A percentile compares a stretch with the other conserved stretches of the same genome.
Conservation (phyloP, 2,113 vertebrate genomes). For the Ictalurus punctatus region DNA sequence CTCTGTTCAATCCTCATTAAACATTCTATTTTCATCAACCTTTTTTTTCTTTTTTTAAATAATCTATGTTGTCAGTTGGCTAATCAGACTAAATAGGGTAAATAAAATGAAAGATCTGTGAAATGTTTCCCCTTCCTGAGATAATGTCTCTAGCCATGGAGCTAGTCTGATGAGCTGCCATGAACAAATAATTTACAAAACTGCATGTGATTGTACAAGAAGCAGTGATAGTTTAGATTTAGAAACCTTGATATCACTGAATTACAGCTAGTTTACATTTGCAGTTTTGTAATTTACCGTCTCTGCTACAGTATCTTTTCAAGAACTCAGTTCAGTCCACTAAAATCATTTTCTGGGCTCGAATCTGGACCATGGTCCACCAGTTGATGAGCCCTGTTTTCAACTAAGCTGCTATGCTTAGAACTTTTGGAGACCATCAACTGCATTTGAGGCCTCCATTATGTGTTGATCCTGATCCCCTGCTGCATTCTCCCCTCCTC, state of each 20-base stretch:
- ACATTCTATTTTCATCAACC: not conserved
- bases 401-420: not conserved
- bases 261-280: not conserved
- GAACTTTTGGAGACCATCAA: constrained; percentile 21
- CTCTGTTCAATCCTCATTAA: not conserved
- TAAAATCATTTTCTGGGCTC: not conserved
- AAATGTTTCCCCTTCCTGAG: not conserved
- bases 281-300: not conserved
- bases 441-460: constrained; percentile 39
- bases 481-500: constrained; percentile 37
- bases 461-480: constrained; percentile 39
- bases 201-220: not conserved
- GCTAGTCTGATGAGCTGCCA: not conserved
- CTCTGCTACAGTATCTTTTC: not conserved
- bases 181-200: not conserved
- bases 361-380: not conserved
- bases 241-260: not conserved
- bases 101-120: not conserved
- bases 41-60: not conserved
- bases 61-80: not conserved
- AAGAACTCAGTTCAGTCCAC: not conserved
- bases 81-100: not conserved
- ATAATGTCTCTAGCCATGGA: not conserved
- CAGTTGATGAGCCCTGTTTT: not conserved
- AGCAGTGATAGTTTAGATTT: not conserved